Evolutionary conservation across 2,113 vertebrate genomes (phyloP).

Genomic region (Mastomys coucha): DNA sequence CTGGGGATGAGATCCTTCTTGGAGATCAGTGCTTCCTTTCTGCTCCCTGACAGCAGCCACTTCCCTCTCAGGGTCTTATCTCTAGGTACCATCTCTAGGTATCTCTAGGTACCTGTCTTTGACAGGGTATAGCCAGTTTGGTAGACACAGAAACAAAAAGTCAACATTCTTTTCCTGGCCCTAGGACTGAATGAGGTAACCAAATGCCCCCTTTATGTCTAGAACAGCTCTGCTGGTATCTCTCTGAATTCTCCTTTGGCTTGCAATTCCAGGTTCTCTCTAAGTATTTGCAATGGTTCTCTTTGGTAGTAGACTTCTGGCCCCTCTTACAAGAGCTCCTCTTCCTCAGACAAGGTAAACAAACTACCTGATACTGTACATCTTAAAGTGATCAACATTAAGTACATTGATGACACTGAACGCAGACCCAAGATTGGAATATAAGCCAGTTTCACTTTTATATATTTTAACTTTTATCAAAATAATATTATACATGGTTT

Average conservation of each 20-base stretch:
- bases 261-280: neutral
- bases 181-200: neutral
- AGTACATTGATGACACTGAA: neutral
- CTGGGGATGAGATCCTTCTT: neutral
- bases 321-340: neutral
- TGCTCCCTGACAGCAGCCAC: neutral
- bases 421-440: neutral
- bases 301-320: neutral
- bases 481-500: neutral
- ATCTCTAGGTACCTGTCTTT: neutral
- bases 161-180: slow-evolving; percentile 40
- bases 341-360: neutral
- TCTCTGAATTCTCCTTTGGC: neutral
- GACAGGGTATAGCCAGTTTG: slow-evolving; percentile 23
- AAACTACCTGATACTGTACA: neutral
- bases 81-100: too few species aligned
- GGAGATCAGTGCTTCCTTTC: neutral
- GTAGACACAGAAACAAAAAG: neutral
- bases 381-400: neutral
- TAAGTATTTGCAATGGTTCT: neutral
- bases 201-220: neutral
- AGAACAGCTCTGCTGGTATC: neutral
- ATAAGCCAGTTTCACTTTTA: neutral
- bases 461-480: slow-evolving; percentile 36
- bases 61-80: neutral